A percentile compares a stretch with the other conserved stretches of the same genome.
phyloP scores from a whole-genome alignment of 2,797 vertebrate genomes.

The Peromyscus eremicus region DNA sequence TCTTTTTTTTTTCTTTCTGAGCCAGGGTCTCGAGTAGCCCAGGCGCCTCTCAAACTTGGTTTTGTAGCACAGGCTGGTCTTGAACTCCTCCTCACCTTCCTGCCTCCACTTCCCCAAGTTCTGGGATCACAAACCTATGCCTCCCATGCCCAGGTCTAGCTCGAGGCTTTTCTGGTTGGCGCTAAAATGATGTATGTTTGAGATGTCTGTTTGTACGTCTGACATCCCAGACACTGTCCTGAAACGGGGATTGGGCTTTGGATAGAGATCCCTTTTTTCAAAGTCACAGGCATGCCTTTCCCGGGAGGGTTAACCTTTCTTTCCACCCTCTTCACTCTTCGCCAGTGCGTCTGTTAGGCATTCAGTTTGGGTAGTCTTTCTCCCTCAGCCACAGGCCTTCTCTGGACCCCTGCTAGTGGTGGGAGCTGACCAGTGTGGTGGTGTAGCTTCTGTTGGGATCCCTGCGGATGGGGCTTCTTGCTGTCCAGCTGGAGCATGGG shows the following conservation, averaged over 20 bases:
- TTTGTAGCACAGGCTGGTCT: neutral
- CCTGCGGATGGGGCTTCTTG: neutral
- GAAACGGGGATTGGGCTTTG: neutral
- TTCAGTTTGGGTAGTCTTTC: slow-evolving; percentile 4
- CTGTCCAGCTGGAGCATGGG: neutral
- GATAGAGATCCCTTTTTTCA: neutral
- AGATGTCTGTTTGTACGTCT: slow-evolving; percentile 9
- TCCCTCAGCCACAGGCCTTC: neutral
- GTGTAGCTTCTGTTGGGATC: neutral
- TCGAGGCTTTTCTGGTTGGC: neutral
- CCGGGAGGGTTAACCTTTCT: neutral
- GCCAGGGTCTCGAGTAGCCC: neutral
- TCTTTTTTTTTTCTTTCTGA: neutral
- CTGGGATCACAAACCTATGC: neutral
- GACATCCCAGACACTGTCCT: neutral
- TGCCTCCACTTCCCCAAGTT: neutral
- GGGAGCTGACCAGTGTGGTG: neutral
- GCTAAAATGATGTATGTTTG: slow-evolving; percentile 25
- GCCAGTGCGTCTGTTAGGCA: neutral
- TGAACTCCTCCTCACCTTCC: neutral
- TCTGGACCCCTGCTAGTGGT: neutral
- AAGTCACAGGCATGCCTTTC: neutral
- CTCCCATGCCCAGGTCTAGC: neutral
- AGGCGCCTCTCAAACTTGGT: neutral
- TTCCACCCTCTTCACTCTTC: neutral